Evolutionary conservation across 2,113 vertebrate species (phyloP), one percentile per base, ranked within the genome.

Genomic region (Pterocles burchelli): DNA sequence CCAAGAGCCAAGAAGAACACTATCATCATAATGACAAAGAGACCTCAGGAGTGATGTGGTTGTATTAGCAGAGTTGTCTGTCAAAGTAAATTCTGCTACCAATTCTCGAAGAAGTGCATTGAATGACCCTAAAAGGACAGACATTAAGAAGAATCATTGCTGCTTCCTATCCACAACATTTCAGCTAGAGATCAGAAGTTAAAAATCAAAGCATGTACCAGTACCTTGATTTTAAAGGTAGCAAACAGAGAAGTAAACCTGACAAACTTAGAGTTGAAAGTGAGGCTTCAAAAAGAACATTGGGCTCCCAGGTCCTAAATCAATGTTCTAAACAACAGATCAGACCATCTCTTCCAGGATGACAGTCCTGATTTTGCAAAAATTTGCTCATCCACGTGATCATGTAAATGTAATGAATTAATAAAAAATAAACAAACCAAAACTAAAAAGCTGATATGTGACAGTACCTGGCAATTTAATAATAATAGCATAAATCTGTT

Each of bases 1-100:
- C 99, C 99, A 99, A 22, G 99, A 99, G n/a, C 99, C 99, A 91
- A 99, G 99, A 86, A 99, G 99, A 95, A 99, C 99, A 46, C 99
- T 99, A 78, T 99, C 99, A 65, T 99, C 99, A 89, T 99, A 99
- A 95, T 99, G 99, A 97, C 99, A 99, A 58, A 99, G 99, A 10
- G 99, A 99, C 59, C 99, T 98, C 80, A 99, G 98, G 85, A 99
- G 97, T 17, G 99, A 99, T 25, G 99, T 99, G 70, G 99, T 99
- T 57, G 99, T 99, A 97, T 99, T 99, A 91, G 99, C 99, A 2
- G 99, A 99, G 96, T 99, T 99, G 96, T 99, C 99, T 4, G 99
- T 99, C 97, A 99, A 97, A 38, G 99, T 99, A 97, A 99, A 99
- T 97, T 99, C 99, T 25, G 99, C 99, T 80, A 99, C 99, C 92